These are phyloP conservation scores for Anoura caudifer DNA, from an alignment of 2,113 vertebrate species.

Conservation along the genomic window DNA sequence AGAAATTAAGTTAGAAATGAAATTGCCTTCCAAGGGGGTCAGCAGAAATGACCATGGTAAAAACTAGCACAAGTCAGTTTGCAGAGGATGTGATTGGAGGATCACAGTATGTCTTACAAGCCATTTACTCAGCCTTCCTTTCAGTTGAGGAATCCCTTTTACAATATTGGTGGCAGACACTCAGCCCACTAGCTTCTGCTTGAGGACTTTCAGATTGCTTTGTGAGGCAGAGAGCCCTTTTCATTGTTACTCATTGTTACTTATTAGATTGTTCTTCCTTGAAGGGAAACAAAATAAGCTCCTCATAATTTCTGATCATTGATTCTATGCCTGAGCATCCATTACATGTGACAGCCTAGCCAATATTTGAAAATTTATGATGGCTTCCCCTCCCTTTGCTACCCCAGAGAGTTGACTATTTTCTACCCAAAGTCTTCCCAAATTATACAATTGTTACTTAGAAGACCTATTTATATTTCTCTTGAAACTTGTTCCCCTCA, in stretches of 20 bases:
- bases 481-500: neutral
- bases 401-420: neutral
- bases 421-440: neutral
- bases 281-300: neutral
- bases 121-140: neutral
- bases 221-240: neutral
- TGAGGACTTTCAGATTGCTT: neutral
- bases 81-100: neutral
- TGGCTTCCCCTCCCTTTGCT: neutral
- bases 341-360: neutral
- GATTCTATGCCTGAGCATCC: neutral
- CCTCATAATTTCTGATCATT: neutral
- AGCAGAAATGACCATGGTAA: neutral
- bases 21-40: neutral
- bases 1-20: neutral
- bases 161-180: neutral
- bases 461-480: neutral
- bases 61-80: neutral
- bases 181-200: neutral
- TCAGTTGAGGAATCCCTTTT: neutral
- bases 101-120: neutral
- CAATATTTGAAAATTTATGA: neutral
- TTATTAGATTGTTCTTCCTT: neutral
- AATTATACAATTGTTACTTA: neutral
- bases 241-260: neutral